Evolutionary conservation across 2,888 invertebrate species (phyloP).

Genomic region (Spodoptera picta): DNA sequence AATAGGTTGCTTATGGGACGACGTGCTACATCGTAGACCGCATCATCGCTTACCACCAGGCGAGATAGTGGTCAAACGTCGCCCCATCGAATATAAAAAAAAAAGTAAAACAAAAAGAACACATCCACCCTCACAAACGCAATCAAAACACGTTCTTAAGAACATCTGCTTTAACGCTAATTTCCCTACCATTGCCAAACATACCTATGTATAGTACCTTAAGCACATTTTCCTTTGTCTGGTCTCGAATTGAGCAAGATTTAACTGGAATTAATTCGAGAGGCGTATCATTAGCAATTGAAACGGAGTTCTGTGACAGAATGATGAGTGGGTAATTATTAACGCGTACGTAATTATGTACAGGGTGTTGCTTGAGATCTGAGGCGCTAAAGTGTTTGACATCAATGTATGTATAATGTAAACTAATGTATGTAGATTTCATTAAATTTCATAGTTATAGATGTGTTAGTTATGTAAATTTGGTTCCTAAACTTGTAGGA

Average conservation of each 20-base stretch:
- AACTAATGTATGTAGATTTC: not conserved
- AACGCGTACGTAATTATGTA: constrained; percentile 23
- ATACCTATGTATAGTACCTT: not conserved
- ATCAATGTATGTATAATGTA: too few relatives aligned
- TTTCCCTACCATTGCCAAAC: not conserved
- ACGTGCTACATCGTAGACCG: too few relatives aligned
- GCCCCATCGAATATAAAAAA: too few relatives aligned
- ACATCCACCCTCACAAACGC: too few relatives aligned
- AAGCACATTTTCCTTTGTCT: not conserved
- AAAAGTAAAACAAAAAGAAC: too few relatives aligned
- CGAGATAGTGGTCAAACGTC: too few relatives aligned
- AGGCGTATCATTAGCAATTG: constrained; percentile 22
- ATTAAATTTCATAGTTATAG: constrained; percentile 5
- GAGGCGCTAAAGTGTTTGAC: not conserved
- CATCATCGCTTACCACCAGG: too few relatives aligned
- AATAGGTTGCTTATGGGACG: too few relatives aligned
- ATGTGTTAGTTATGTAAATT: not conserved
- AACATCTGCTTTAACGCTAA: too few relatives aligned
- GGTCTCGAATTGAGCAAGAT: not conserved
- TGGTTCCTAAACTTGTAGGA: too few relatives aligned
- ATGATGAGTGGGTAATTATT: constrained; percentile 11
- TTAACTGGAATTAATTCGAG: constrained; percentile 12
- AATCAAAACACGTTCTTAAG: not conserved
- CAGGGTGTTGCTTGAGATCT: not conserved
- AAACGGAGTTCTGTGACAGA: constrained; percentile 3